Evolutionary conservation across 2,113 vertebrate species (phyloP).

Genomic region (Istiophorus platypterus): DNA sequence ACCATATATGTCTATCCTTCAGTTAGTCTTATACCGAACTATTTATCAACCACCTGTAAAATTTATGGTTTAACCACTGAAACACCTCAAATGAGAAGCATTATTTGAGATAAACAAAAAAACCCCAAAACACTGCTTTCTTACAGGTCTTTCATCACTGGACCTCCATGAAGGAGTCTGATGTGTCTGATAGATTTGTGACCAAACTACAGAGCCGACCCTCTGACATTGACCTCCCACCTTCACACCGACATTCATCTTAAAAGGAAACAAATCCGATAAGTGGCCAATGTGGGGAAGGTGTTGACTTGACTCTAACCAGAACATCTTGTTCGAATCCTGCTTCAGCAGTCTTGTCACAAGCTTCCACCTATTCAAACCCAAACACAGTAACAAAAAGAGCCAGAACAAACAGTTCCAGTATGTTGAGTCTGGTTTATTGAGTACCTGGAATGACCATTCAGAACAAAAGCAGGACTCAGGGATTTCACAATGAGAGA

Average conservation of each 20-base stretch:
- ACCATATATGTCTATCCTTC: conserved; percentile 8
- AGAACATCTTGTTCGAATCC: conserved; percentile 43
- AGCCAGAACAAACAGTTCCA: conserved; percentile 42
- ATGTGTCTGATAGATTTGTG: conserved; percentile 5
- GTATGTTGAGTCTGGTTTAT: background rate
- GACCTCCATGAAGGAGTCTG: conserved; percentile 45
- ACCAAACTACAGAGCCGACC: conserved; percentile 19
- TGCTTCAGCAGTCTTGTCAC: background rate
- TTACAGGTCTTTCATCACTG: conserved; percentile 10
- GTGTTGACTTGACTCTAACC: conserved; percentile 24
- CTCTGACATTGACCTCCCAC: conserved; percentile 25
- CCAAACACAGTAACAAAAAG: conserved; percentile 32
- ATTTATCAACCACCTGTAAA: conserved; percentile 6
- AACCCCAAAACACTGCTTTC: background rate
- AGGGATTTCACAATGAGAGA: background rate
- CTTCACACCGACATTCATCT: conserved; percentile 15
- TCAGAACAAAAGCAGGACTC: background rate
- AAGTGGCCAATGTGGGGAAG: background rate
- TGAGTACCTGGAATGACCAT: background rate
- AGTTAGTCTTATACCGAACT: background rate
- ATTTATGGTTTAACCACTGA: background rate
- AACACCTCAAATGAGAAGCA: background rate
- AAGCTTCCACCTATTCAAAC: conserved; percentile 24
- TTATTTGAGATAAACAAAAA: background rate
- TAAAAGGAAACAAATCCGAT: conserved; percentile 23